A percentile compares a stretch with the other conserved stretches of the same genome.
Conservation (phyloP, 1,140 invertebrate species). For the Lepidostoma basale region DNA sequence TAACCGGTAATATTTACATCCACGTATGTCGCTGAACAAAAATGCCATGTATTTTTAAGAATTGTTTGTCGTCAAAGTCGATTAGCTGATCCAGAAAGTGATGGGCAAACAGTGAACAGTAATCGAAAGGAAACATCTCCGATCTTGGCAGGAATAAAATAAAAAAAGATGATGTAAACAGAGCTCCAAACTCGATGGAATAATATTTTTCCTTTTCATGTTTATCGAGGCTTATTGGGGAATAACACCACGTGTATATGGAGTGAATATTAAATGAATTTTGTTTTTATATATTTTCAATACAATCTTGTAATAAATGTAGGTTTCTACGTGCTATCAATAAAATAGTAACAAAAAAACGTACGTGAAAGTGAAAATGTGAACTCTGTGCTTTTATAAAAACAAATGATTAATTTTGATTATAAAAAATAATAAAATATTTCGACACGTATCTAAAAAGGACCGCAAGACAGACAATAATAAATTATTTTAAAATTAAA, state of each 20-base stretch:
- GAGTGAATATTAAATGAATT: background rate
- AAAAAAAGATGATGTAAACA: conserved; percentile 4
- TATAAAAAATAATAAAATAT: no score
- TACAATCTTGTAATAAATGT: no score
- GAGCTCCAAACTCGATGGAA: background rate
- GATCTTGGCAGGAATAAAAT: background rate
- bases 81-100: conserved; percentile 32
- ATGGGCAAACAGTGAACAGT: conserved; percentile 33
- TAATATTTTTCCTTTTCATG: background rate
- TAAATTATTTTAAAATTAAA: no score
- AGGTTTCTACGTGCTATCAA: no score
- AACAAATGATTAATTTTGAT: no score
- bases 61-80: conserved; percentile 28
- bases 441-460: no score
- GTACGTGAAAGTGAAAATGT: no score
- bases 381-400: no score
- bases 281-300: no score
- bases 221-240: conserved; percentile 14
- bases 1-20: background rate
- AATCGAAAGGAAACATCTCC: conserved; percentile 42
- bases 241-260: background rate
- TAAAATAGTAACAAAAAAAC: no score
- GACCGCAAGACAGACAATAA: no score
- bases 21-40: background rate
- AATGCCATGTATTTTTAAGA: conserved; percentile 19